Conservation (phyloP, 2,113 vertebrate genomes). For the Corvus hawaiiensis region DNA sequence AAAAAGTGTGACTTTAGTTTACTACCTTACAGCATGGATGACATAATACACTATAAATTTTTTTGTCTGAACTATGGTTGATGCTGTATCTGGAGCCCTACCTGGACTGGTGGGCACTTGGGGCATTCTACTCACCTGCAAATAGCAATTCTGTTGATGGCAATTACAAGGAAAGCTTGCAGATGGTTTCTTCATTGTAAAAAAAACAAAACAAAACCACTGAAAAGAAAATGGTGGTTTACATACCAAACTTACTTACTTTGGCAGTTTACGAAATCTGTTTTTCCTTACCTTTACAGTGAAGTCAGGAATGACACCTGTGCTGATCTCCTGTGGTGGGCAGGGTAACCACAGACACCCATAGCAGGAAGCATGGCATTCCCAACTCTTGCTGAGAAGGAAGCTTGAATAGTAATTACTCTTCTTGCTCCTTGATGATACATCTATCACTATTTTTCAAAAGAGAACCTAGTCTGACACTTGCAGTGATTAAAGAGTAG, state of each 20-base stretch:
- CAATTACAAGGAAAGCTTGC: neutral
- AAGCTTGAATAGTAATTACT: neutral
- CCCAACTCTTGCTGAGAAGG: neutral
- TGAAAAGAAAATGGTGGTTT: neutral
- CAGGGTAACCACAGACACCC: neutral
- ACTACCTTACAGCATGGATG: neutral
- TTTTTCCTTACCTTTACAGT: neutral
- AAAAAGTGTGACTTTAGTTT: neutral
- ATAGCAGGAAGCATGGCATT: neutral
- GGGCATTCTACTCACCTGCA: neutral
- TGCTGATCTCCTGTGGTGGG: neutral
- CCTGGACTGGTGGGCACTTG: neutral
- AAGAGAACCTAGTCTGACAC: neutral
- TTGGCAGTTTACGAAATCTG: neutral
- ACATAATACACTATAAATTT: neutral
- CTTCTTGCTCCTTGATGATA: neutral
- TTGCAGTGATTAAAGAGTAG: neutral
- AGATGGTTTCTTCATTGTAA: neutral
- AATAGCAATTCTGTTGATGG: neutral
- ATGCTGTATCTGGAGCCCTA: neutral
- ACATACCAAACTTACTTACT: neutral
- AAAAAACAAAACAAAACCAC: neutral
- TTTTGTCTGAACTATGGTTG: neutral
- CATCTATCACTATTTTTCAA: neutral
- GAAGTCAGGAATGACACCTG: neutral